A percentile compares a stretch with the other conserved stretches of the same genome.
Conservation (phyloP, 2,113 vertebrate species). For the Accipiter cooperii region DNA sequence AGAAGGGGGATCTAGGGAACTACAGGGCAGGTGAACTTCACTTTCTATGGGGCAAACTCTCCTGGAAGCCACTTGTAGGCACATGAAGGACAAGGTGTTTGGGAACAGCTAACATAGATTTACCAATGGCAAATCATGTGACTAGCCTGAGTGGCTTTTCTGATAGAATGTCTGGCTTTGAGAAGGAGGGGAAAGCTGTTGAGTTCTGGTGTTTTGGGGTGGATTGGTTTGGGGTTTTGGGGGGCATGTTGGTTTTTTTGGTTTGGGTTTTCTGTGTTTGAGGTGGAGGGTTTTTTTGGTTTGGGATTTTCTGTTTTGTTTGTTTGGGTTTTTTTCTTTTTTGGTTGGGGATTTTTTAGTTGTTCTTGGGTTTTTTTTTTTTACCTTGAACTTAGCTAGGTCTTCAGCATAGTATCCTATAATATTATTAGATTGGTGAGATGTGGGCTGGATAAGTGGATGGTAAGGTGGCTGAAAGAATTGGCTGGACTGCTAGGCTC, state of each 20-base stretch:
- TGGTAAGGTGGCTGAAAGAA: not conserved
- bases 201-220: not conserved
- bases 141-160: not conserved
- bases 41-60: not conserved
- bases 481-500: not conserved
- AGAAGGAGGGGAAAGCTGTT: not conserved
- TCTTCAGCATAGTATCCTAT: not conserved
- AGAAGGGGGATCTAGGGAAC: not conserved
- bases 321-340: no score
- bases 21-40: not conserved
- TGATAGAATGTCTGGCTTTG: not conserved
- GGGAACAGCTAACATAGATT: not conserved
- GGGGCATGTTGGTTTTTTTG: fast-evolving
- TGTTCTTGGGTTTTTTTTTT: not conserved
- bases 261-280: not conserved
- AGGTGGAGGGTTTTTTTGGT: not conserved
- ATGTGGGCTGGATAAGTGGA: not conserved
- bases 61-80: not conserved
- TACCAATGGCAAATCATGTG: not conserved
- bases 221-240: not conserved
- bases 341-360: not conserved
- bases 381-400: not conserved
- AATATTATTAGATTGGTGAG: not conserved
- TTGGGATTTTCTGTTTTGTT: not conserved
- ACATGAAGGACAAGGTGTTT: not conserved